These are phyloP conservation scores for Knipowitschia caucasica DNA, from an alignment of 2,797 vertebrate genomes.

Conservation along the genomic window DNA sequence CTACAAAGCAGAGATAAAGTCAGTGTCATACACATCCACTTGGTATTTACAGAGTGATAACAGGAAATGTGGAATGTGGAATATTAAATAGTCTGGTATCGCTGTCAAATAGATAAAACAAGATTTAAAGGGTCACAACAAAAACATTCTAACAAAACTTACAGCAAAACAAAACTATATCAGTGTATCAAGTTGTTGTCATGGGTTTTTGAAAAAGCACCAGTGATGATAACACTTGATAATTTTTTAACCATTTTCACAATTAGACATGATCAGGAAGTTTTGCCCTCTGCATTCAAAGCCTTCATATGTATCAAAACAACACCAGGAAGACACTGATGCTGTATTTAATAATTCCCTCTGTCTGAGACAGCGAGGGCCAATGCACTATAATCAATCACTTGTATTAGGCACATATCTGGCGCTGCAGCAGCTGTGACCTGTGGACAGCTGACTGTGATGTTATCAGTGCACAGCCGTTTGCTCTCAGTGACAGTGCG, in stretches of 20 bases:
- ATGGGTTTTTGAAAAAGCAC: conserved; percentile 14
- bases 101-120: conserved; percentile 15
- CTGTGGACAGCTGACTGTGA: conserved; percentile 70
- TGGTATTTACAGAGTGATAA: conserved; percentile 26
- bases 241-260: conserved; percentile 60
- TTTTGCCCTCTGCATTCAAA: conserved; percentile 56
- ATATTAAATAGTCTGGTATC: not conserved
- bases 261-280: conserved; percentile 59
- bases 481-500: conserved; percentile 54
- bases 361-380: conserved; percentile 53
- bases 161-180: conserved; percentile 11
- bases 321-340: conserved; percentile 46
- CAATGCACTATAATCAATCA: conserved; percentile 66
- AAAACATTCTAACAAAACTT: conserved; percentile 1
- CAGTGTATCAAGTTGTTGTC: conserved; percentile 15
- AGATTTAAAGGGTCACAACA: not conserved
- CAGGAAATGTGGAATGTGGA: not conserved
- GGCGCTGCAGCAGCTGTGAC: conserved; percentile 64
- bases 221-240: conserved; percentile 31
- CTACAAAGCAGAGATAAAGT: conserved; percentile 7
- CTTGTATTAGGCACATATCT: conserved; percentile 72
- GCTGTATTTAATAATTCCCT: conserved; percentile 61
- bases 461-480: conserved; percentile 64
- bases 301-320: conserved; percentile 34
- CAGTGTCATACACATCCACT: conserved; percentile 7